phyloP scores from a whole-genome alignment of 2,888 invertebrate species.

The Macrophya annulata region DNA sequence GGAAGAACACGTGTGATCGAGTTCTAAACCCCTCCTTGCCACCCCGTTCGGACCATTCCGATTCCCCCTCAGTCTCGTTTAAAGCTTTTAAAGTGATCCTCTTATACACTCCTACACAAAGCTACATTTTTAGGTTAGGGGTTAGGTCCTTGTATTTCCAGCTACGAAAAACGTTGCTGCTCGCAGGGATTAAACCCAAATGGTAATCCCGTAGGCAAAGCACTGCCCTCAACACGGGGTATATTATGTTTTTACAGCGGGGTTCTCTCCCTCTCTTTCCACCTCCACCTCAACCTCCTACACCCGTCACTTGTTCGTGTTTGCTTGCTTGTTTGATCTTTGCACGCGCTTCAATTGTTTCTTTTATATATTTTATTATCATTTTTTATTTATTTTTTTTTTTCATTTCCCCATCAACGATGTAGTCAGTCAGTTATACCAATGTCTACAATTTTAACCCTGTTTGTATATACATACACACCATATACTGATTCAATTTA shows the following conservation, averaged over 20 bases:
- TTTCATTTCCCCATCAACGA: background rate
- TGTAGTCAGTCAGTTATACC: background rate
- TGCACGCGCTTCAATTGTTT: slow-evolving; percentile 50
- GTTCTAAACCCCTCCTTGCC: background rate
- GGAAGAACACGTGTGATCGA: slow-evolving; percentile 19
- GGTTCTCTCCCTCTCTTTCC: slow-evolving; percentile 56
- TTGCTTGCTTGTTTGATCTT: slow-evolving; percentile 79
- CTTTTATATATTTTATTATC: slow-evolving; percentile 15
- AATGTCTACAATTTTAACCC: background rate
- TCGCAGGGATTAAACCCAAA: slow-evolving; percentile 73
- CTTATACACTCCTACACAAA: slow-evolving; percentile 62
- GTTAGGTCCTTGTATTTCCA: background rate
- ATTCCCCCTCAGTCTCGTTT: slow-evolving; percentile 42
- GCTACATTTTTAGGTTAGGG: slow-evolving; percentile 69
- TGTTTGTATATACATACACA: background rate
- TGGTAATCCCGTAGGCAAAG: slow-evolving; percentile 78
- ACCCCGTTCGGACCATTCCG: background rate
- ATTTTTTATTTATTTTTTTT: too few species aligned
- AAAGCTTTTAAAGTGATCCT: slow-evolving; percentile 72
- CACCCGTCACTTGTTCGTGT: slow-evolving; percentile 76
- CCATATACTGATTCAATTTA: background rate
- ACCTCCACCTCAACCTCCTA: slow-evolving; percentile 53
- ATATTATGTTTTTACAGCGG: slow-evolving; percentile 51
- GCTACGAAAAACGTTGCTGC: background rate
- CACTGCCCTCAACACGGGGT: slow-evolving; percentile 66